phyloP scores from a whole-genome alignment of 2,888 invertebrate species.

The Prosapia bicincta region DNA sequence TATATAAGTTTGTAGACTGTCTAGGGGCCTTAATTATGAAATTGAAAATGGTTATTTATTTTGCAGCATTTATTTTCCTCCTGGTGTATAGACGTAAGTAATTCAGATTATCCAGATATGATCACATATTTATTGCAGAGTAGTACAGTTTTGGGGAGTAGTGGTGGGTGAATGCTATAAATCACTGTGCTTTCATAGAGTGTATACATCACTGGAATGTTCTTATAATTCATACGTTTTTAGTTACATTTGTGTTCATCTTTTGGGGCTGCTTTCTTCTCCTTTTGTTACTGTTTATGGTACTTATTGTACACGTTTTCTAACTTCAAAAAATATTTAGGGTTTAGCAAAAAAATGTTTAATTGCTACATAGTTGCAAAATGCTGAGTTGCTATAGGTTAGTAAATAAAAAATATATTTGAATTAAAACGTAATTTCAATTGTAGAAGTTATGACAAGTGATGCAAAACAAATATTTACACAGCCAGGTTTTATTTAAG shows the following conservation, averaged over 20 bases:
- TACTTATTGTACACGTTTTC: background rate
- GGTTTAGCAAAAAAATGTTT: no score
- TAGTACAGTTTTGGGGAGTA: background rate
- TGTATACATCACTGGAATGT: background rate
- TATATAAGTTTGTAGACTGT: no score
- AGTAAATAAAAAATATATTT: no score
- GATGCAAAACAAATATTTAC: no score
- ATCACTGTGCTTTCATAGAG: background rate
- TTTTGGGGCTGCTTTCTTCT: background rate
- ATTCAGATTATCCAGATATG: background rate
- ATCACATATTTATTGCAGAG: background rate
- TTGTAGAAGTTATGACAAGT: no score
- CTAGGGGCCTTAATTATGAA: no score
- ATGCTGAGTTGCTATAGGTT: no score
- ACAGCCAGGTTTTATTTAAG: no score
- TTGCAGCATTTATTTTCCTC: conserved; percentile 15
- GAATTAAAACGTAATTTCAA: no score
- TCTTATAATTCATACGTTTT: background rate
- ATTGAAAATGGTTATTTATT: background rate
- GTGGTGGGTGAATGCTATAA: no score
- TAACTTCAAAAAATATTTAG: no score
- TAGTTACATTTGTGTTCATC: background rate
- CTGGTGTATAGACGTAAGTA: conserved; percentile 17
- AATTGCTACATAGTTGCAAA: no score
- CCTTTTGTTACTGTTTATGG: background rate